Conservation (phyloP, 2,113 vertebrate genomes). For the Embiotoca jacksoni region DNA sequence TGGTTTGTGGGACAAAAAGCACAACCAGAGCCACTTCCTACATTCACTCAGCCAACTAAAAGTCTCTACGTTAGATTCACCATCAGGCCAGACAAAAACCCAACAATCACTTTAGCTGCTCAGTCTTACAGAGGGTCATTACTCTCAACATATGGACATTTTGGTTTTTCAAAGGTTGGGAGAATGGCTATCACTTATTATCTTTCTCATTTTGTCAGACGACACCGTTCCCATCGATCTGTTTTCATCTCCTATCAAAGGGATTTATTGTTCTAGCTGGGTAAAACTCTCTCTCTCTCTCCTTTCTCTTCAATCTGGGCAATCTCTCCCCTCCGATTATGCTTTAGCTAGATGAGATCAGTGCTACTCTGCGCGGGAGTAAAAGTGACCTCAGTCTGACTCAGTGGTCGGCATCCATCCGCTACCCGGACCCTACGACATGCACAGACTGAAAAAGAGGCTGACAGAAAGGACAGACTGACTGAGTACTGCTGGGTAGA, state of each 20-base stretch:
- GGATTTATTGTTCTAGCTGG: conserved; percentile 56
- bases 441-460: conserved; percentile 41
- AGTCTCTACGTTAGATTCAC: conserved; percentile 49
- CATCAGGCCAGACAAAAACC: conserved; percentile 22
- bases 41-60: conserved; percentile 56
- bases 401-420: conserved; percentile 51
- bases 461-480: conserved; percentile 36
- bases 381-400: conserved; percentile 71
- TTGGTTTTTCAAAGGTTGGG: conserved; percentile 55
- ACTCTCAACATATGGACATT: conserved; percentile 67
- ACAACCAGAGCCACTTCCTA: conserved; percentile 61
- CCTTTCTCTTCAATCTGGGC: conserved; percentile 42
- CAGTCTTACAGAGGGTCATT: conserved; percentile 53
- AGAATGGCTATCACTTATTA: conserved; percentile 52
- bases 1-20: conserved; percentile 63
- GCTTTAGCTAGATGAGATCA: conserved; percentile 61
- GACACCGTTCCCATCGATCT: conserved; percentile 41
- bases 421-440: conserved; percentile 42
- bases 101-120: conserved; percentile 37
- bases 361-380: conserved; percentile 59
- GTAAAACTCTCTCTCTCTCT: conserved; percentile 27
- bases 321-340: conserved; percentile 49
- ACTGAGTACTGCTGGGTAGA: conserved; percentile 53
- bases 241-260: conserved; percentile 57
- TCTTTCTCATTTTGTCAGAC: conserved; percentile 52